Conservation (phyloP, 23 tunicate genomes). For the Halocynthia roretzi region DNA sequence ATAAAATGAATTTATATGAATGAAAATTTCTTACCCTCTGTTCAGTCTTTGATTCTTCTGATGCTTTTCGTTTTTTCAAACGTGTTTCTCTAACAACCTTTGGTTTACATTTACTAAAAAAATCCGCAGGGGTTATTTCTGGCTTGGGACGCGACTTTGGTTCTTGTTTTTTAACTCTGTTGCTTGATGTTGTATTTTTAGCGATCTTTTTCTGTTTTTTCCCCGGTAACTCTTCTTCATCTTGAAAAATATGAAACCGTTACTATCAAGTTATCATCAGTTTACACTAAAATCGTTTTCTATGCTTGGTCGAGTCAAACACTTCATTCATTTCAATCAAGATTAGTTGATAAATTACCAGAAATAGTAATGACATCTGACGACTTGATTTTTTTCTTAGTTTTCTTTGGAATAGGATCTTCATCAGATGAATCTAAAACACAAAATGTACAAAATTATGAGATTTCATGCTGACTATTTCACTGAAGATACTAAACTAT, state of each 20-base stretch:
- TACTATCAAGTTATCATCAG: background rate
- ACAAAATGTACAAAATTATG: no score
- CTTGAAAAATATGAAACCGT: background rate
- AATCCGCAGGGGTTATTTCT: slow-evolving; percentile 12
- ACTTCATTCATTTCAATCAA: background rate
- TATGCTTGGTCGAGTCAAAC: no score
- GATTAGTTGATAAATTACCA: slow-evolving; percentile 10
- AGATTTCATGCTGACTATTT: no score
- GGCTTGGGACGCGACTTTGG: background rate
- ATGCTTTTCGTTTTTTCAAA: slow-evolving; percentile 12
- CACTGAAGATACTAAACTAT: no score
- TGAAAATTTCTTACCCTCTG: background rate
- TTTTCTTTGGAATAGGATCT: slow-evolving; percentile 38
- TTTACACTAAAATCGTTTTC: no score
- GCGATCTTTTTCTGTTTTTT: background rate
- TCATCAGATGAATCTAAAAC: slow-evolving; percentile 41
- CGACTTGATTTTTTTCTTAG: slow-evolving; percentile 20
- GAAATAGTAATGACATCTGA: slow-evolving; percentile 24
- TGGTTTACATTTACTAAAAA: slow-evolving; percentile 7
- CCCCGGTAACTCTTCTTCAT: background rate
- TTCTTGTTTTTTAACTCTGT: background rate
- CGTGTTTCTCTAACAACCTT: background rate
- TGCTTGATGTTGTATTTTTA: background rate
- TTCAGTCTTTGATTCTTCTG: background rate
- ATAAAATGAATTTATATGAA: background rate